These are phyloP conservation scores for Erpobdella octoculata DNA, from an alignment of 2,888 invertebrate genomes.

Conservation along the genomic window DNA sequence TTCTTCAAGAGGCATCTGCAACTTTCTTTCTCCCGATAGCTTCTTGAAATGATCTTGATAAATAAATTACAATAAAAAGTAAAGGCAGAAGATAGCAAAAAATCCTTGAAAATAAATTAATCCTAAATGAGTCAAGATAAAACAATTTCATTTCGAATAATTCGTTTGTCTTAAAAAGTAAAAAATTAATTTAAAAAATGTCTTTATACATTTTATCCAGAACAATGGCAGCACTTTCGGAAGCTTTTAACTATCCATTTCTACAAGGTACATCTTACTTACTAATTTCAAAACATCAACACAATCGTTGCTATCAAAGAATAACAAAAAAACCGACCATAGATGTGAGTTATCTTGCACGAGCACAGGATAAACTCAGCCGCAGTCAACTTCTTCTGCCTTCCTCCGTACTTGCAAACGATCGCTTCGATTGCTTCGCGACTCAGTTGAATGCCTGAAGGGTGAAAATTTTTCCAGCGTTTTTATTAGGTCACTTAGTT, in stretches of 20 bases:
- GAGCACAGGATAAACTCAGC: conserved; percentile 23
- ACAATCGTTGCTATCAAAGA: neutral
- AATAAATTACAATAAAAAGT: neutral
- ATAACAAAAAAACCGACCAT: conserved; percentile 1
- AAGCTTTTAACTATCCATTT: too few relatives aligned
- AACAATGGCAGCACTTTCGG: too few relatives aligned
- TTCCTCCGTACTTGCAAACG: conserved; percentile 24
- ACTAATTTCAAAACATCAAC: too few relatives aligned
- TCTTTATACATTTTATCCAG: too few relatives aligned
- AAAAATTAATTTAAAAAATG: neutral
- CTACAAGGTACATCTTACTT: too few relatives aligned
- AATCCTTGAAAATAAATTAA: too few relatives aligned
- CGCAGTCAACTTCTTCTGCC: neutral
- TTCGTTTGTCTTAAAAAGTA: neutral
- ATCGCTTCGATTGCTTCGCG: conserved; percentile 4
- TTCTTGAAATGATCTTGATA: conserved; percentile 20
- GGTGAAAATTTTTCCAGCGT: neutral
- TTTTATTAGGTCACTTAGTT: too few relatives aligned
- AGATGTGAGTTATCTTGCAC: conserved; percentile 20
- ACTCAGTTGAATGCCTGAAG: conserved; percentile 19
- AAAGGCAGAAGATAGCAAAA: too few relatives aligned
- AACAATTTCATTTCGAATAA: neutral
- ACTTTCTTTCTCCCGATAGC: neutral
- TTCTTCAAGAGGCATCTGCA: conserved; percentile 16
- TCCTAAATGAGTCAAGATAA: too few relatives aligned